Percentiles rank a stretch among this genome's conserved stretches.
Conservation (phyloP, 2,888 invertebrate species). For the Harpalus rufipes region DNA sequence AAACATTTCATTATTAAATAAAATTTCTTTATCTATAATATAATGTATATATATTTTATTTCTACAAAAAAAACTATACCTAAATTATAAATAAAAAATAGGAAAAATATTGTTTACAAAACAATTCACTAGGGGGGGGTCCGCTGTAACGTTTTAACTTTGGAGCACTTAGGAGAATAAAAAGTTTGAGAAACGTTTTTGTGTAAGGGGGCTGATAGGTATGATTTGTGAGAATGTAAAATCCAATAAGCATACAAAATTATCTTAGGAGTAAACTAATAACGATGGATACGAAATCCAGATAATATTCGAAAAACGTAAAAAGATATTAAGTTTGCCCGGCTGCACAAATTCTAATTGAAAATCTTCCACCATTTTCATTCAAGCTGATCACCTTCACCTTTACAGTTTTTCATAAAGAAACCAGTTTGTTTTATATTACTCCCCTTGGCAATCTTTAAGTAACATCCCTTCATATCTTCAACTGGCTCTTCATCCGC, state of each 20-base stretch:
- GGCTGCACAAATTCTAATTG: not conserved
- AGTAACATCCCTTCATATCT: not conserved
- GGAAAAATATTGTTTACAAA: too few species aligned
- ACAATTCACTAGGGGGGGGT: too few species aligned
- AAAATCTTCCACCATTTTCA: not conserved
- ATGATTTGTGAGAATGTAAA: too few species aligned
- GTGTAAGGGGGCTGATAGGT: too few species aligned
- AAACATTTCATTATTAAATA: too few species aligned
- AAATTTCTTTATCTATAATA: too few species aligned
- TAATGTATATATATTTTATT: too few species aligned
- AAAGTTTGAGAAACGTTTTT: too few species aligned
- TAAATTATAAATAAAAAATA: too few species aligned
- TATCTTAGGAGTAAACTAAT: not conserved
- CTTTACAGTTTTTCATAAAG: not conserved
- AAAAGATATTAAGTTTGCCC: not conserved
- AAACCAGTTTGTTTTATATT: not conserved
- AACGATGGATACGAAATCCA: not conserved
- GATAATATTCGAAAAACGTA: not conserved
- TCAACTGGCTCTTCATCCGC: conserved; percentile 3
- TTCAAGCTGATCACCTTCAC: conserved; percentile 14
- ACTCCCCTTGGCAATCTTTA: not conserved
- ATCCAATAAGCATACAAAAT: not conserved
- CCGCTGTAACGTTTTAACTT: too few species aligned
- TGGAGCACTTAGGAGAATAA: too few species aligned
- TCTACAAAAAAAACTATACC: too few species aligned